Conservation (phyloP, 2,797 vertebrate species). For the Onychomys leucogaster region DNA sequence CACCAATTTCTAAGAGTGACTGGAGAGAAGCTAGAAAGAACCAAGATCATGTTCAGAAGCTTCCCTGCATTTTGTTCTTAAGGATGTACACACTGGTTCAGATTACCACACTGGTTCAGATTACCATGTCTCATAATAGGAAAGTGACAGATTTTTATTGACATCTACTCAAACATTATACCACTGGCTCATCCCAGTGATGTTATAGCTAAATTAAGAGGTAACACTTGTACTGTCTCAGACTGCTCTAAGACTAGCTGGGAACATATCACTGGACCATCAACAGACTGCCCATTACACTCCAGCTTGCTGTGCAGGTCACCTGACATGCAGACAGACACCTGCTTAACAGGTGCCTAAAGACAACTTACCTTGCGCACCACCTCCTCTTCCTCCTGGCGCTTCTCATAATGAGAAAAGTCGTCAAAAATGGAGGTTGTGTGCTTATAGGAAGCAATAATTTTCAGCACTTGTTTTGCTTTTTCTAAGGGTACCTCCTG, state of each 20-base stretch:
- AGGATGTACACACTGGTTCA: not conserved
- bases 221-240: not conserved
- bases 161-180: not conserved
- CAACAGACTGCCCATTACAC: not conserved
- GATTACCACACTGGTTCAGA: rapidly evolving
- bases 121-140: rapidly evolving
- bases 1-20: not conserved
- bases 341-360: constrained; percentile 54
- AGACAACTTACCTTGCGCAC: constrained; percentile 93
- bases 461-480: constrained; percentile 97
- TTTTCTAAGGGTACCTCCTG: constrained; percentile 98
- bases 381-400: constrained; percentile 97
- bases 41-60: not conserved
- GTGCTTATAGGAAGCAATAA: constrained; percentile 97
- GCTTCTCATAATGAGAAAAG: constrained; percentile 98
- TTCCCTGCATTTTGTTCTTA: not conserved
- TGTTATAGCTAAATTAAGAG: not conserved
- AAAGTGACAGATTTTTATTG: not conserved
- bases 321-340: not conserved
- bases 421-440: constrained; percentile 99
- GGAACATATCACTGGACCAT: not conserved
- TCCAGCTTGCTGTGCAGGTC: no score
- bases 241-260: not conserved
- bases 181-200: not conserved
- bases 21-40: not conserved